phyloP scores from a whole-genome alignment of 2,888 invertebrate species.

The Cryptosula pallasiana region DNA sequence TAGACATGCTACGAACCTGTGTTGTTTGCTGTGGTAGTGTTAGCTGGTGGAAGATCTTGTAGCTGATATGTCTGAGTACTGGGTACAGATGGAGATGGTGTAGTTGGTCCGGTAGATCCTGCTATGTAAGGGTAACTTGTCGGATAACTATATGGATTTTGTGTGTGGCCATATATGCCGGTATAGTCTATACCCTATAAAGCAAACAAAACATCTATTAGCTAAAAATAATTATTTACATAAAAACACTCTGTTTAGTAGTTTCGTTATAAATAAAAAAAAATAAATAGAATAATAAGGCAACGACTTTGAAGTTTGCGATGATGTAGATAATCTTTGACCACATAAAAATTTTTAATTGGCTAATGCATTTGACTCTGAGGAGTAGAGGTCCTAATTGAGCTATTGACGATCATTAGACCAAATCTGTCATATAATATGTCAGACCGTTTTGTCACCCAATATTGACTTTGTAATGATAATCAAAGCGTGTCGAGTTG shows the following conservation, averaged over 20 bases:
- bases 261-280: too few species aligned
- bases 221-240: too few species aligned
- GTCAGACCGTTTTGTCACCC: neutral
- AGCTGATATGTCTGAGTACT: constrained; percentile 46
- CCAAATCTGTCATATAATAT: constrained; percentile 21
- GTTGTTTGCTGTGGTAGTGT: constrained; percentile 2
- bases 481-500: neutral
- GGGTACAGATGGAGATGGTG: constrained; percentile 37
- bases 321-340: neutral
- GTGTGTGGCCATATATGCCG: neutral
- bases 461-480: constrained; percentile 24
- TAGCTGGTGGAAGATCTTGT: constrained; percentile 33
- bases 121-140: neutral
- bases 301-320: too few species aligned
- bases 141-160: constrained; percentile 15
- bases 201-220: neutral
- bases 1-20: neutral
- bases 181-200: constrained; percentile 12
- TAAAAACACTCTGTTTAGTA: too few species aligned
- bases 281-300: too few species aligned
- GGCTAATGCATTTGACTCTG: neutral
- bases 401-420: neutral
- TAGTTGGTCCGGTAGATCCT: constrained; percentile 25
- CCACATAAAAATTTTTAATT: neutral
- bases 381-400: neutral